A percentile compares a stretch with the other conserved stretches of the same genome.
Conservation (phyloP, 2,888 invertebrate species). For the Rhodophaea formosa region DNA sequence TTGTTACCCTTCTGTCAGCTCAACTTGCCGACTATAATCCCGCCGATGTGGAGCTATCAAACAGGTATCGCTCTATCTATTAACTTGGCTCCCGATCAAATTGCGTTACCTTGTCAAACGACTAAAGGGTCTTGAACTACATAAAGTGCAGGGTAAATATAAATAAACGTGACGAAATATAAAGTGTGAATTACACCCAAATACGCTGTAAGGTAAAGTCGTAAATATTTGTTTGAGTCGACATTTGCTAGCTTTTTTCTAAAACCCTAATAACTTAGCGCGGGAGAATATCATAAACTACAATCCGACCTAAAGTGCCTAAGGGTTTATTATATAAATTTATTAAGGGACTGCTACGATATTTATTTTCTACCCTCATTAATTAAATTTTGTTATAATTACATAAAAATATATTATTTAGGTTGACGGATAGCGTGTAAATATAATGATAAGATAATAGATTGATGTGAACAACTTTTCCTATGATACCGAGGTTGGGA, state of each 20-base stretch:
- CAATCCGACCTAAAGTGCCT: conserved; percentile 11
- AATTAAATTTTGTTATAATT: background rate
- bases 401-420: background rate
- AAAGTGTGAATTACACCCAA: background rate
- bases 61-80: conserved; percentile 12
- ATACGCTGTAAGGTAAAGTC: background rate
- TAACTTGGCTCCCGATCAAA: background rate
- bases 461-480: no score
- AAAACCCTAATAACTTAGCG: background rate
- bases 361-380: background rate
- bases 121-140: no score
- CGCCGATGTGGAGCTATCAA: conserved; percentile 23
- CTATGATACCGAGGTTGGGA: no score
- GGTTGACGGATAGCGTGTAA: no score
- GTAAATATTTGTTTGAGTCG: conserved; percentile 9
- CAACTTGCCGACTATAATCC: conserved; percentile 35
- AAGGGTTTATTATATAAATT: background rate
- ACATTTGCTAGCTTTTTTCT: background rate
- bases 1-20: conserved; percentile 46
- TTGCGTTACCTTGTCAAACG: background rate
- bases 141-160: no score
- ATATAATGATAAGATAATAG: no score
- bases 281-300: conserved; percentile 6
- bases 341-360: background rate
- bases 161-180: background rate